Base-by-base conservation (phyloP, 2,113 vertebrate genomes). In the Atlantisia rogersi region DNA sequence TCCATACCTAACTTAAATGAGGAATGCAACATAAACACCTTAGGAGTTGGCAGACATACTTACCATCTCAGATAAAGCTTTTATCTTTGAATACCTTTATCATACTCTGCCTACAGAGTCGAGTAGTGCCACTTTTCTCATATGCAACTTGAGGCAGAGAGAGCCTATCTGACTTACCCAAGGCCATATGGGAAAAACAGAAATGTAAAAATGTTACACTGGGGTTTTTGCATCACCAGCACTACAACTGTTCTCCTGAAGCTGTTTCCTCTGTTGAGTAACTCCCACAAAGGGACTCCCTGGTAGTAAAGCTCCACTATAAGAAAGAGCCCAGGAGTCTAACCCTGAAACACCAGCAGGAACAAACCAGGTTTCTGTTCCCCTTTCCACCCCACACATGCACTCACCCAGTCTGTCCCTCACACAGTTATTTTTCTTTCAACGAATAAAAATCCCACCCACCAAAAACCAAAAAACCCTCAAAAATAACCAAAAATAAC, bases 381-480 rank as follows among this genome's bases (percentile, higher is more conserved):
- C 13, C 17, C 15, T n/a, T n/a, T 63, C 13, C 1, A 2, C 5
- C 18, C 4, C 9, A 63, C 7, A 18, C 7, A 35, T 1, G 8
- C 25, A 59, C 26, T 59, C 55, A 63, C 5, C 8, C 39, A 50
- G 16, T 25, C 11, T 32, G 44, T 52, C 35, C 58, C 31, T 8
- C n/a, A 20, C 12, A 42, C 6, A 37, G n/a, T 79, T 53, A 39
- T n/a, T 62, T 75, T 48, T 52, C 20, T 58, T 86, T 50, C 37
- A 82, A 60, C 11, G 60, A 71, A 76, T 52, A 59, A 2, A 18
- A 67, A 69, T 22, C 48, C 10, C 48, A 86, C 70, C 21, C 21
- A 52, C 24, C 24, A 25, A 13, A 22, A 52, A 52, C 13, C 22
- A 52, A 52, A 52, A 24, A 11, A 21, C 48, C 48, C 50, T 24